Base-by-base conservation (phyloP, 2,797 vertebrate species). In the Lithobates pipiens region DNA sequence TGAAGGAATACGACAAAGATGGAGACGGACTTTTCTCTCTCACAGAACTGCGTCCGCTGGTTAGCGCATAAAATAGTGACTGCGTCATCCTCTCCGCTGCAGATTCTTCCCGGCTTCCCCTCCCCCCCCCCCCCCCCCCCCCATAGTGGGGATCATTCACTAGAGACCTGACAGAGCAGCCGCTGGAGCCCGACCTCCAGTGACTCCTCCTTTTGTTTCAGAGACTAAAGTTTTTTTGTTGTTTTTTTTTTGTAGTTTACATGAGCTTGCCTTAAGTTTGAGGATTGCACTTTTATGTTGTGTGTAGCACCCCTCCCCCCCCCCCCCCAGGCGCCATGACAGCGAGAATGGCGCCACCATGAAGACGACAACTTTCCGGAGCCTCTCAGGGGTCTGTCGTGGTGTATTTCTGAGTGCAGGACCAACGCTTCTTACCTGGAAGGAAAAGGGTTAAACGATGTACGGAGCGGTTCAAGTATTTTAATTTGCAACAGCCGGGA, bases 211-310 rank as follows among this genome's bases (percentile, higher is more conserved):
- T 34, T 42, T 70, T n/a, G 10, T 32, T 25, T 72, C 46, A 74
- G 74, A 36, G 42, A 50, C 67, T 65, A 44, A 75, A 34, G 76
- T 25, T n/a, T n/a, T n/a, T n/a, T n/a, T n/a, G n/a, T 46, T 42
- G 63, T 77, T 57, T 50, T 76, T 76, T 81, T 95, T 76, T 85
- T 95, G 88, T 94, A 94, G 92, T 92, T 95, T 91, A 92, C 91
- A 91, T 90, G 92, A 91, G 94, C 93, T 92, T 95, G 94, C 95
- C 95, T 95, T 95, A 95, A 95, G 94, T 93, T 93, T 94, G 91
- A 88, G 90, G 89, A 91, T 91, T 94, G 95, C 95, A 95, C 94
- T 95, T 95, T 95, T 95, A 95, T 88, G 91, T 88, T 89, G 89
- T 91, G 89, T 90, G 90, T 91, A 92, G 92, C 63, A 39, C 39